These are phyloP conservation scores for Oncorhynchus mykiss DNA, from an alignment of 2,113 vertebrate species.

Conservation along the genomic window DNA sequence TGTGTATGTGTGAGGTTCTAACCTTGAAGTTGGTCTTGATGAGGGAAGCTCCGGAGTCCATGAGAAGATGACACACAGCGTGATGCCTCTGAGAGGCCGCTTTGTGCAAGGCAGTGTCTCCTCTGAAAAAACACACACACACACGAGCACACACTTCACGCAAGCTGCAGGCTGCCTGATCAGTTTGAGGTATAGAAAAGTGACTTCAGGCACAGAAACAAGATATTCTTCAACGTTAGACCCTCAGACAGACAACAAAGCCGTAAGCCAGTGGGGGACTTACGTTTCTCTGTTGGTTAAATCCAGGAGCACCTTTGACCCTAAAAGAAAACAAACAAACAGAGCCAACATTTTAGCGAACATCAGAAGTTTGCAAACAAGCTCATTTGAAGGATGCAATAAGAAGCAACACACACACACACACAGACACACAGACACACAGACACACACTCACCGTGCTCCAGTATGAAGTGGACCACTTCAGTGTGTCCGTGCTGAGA, in stretches of 20 bases:
- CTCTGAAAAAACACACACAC: slow-evolving; percentile 69
- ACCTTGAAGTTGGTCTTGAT: slow-evolving; percentile 89
- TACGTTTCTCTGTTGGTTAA: slow-evolving; percentile 91
- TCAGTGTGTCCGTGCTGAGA: slow-evolving; percentile 83
- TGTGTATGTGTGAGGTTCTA: neutral
- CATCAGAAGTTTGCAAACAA: neutral
- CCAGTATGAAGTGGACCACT: slow-evolving; percentile 87
- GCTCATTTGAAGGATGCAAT: no score
- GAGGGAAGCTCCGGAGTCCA: slow-evolving; percentile 88
- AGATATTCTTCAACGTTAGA: neutral
- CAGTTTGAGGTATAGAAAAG: neutral
- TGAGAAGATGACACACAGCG: slow-evolving; percentile 83
- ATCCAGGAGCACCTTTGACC: slow-evolving; percentile 88
- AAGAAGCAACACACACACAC: neutral
- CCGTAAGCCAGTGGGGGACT: slow-evolving; percentile 31
- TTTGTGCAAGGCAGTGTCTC: slow-evolving; percentile 94
- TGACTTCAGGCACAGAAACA: neutral
- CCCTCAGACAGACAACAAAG: neutral
- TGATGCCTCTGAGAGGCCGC: slow-evolving; percentile 86
- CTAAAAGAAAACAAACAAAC: slow-evolving; percentile 63
- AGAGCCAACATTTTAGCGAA: neutral
- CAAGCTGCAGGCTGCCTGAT: neutral
- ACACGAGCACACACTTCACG: neutral
- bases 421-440: no score
- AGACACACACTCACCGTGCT: slow-evolving; percentile 75